Evolutionary conservation across 2,888 invertebrate species (phyloP), one percentile per base, ranked within the genome.

Genomic region (Fragum fragum): DNA sequence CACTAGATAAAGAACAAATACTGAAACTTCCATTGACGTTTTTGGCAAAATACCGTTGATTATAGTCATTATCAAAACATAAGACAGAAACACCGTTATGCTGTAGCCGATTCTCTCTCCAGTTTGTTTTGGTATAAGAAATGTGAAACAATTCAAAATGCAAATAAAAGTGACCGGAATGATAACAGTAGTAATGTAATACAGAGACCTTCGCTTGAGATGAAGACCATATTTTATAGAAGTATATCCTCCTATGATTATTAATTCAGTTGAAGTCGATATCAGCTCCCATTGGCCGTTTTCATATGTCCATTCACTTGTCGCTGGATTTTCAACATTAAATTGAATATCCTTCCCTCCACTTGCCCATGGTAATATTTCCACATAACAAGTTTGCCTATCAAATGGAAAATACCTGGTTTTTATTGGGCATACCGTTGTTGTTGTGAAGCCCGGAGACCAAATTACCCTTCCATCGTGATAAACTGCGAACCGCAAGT

Each of bases 51-150:
- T 23, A 3, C 42, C 66, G 18, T 28, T 42, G 6, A 66, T 42
- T 5, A 42, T 26, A 6, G 66, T 66, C 42, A 66, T 6, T 9
- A 66, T 39, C 26, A 66, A 39, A 14, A 42, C n/a, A 23, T 23
- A 66, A 9, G 66, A 28, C 42, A 66, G n/a, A 7, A 66, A 42
- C 14, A 66, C 42, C 1, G 66, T 42, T n/a, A 42, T 42, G 36
- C 66, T 66, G 14, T 66, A 66, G n/a, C 23, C 18, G 9, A 66
- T 23, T 23, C 42, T 39, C 18, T 66, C 66, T 66, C 66, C 66
- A 42, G 66, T 42, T 42, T 39, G 39, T 26, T 42, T 39, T 14
- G 66, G 66, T 1, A 66, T 42, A 21, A 42, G 18, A 26, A 66
- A 66, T 21, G 42, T 42, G 16, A 66, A 66, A 39, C 66, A 66